phyloP scores from a whole-genome alignment of 2,113 vertebrate species.

The Seriola quinqueradiata region DNA sequence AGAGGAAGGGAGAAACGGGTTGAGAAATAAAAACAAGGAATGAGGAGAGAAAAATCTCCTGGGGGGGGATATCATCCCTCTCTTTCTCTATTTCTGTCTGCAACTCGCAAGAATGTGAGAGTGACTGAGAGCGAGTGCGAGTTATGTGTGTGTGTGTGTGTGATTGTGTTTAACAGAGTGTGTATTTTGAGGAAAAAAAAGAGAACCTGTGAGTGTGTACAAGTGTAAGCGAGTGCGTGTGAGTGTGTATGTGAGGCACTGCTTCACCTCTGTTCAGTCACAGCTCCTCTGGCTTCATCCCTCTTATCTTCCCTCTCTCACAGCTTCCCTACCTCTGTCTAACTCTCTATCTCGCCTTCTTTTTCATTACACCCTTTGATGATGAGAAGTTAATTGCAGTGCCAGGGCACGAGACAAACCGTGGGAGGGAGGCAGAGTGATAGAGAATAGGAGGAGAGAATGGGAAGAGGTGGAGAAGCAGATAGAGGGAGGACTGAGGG shows the following conservation, averaged over 20 bases:
- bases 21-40: slow-evolving; percentile 63
- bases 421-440: slow-evolving; percentile 46
- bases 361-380: slow-evolving; percentile 76
- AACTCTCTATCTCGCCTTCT: slow-evolving; percentile 63
- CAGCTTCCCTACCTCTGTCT: slow-evolving; percentile 62
- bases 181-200: slow-evolving; percentile 25
- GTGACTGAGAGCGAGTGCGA: slow-evolving; percentile 40
- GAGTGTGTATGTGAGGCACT: slow-evolving; percentile 9
- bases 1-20: slow-evolving; percentile 37
- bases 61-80: slow-evolving; percentile 49
- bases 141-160: slow-evolving; percentile 38
- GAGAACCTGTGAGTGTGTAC: background rate
- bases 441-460: slow-evolving; percentile 27
- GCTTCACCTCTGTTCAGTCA: slow-evolving; percentile 64
- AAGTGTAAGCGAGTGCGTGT: background rate
- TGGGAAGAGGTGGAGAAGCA: background rate
- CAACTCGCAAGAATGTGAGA: slow-evolving; percentile 56
- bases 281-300: slow-evolving; percentile 59
- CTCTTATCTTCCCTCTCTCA: slow-evolving; percentile 65
- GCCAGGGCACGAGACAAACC: slow-evolving; percentile 65
- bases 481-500: slow-evolving; percentile 23
- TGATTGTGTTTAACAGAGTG: slow-evolving; percentile 52
- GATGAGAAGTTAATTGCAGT: slow-evolving; percentile 75
- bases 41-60: slow-evolving; percentile 59
- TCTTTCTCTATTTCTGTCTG: slow-evolving; percentile 57